Evolutionary conservation across 2,888 invertebrate species (phyloP).

Genomic region (Carabus problematicus): DNA sequence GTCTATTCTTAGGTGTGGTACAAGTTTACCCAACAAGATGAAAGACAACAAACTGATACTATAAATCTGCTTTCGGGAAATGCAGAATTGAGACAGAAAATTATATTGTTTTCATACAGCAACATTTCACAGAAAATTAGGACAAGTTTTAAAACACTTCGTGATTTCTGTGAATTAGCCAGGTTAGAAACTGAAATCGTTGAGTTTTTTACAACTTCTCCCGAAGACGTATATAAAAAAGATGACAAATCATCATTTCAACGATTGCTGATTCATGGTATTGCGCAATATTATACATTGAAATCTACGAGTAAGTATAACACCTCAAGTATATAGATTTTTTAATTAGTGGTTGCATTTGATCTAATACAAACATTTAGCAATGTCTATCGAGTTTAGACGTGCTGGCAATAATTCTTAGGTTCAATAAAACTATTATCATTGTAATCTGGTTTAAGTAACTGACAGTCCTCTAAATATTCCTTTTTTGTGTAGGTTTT

Average conservation of each 20-base stretch:
- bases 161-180: conserved; percentile 17
- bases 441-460: not conserved
- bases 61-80: not conserved
- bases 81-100: conserved; percentile 1
- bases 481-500: conserved; percentile 17
- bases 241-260: conserved; percentile 52
- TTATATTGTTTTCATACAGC: conserved; percentile 2
- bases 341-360: not conserved
- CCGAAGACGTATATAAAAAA: conserved; percentile 49
- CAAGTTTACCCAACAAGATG: conserved; percentile 16
- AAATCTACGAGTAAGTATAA: conserved; percentile 51
- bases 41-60: not conserved
- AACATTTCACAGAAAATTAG: conserved; percentile 26
- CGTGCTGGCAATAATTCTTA: not conserved
- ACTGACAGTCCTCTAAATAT: not conserved
- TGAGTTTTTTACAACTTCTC: conserved; percentile 36
- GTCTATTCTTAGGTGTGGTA: conserved; percentile 21
- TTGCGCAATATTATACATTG: conserved; percentile 55
- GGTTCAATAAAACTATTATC: not conserved
- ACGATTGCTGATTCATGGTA: conserved; percentile 53
- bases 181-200: conserved; percentile 28
- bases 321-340: not conserved
- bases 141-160: conserved; percentile 29
- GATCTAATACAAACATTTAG: not conserved
- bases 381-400: not conserved